A percentile compares a stretch with the other conserved stretches of the same genome.
phyloP scores from a whole-genome alignment of 2,113 vertebrate genomes.

The Dromiciops gliroides region DNA sequence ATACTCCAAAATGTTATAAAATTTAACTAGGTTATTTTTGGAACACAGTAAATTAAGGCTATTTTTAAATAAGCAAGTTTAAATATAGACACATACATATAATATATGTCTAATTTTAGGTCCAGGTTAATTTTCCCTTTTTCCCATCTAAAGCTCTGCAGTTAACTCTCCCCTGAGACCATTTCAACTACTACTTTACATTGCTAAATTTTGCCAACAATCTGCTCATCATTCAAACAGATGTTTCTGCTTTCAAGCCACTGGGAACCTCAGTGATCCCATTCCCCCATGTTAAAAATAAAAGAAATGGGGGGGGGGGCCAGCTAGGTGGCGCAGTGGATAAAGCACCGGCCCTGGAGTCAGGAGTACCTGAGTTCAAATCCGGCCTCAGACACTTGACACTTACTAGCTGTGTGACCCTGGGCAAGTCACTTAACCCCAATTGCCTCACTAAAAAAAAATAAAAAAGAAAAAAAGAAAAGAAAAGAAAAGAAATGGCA shows the following conservation, averaged over 20 bases:
- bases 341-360: too few relatives aligned
- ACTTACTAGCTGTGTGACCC: too few relatives aligned
- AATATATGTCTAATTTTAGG: constrained; percentile 54
- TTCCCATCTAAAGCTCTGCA: constrained; percentile 76
- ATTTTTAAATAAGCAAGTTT: constrained; percentile 46
- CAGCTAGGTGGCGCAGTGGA: too few relatives aligned
- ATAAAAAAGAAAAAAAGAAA: too few relatives aligned
- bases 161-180: constrained; percentile 75
- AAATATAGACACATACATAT: constrained; percentile 49
- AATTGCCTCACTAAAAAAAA: too few relatives aligned
- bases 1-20: constrained; percentile 11
- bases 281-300: constrained; percentile 69
- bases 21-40: constrained; percentile 60
- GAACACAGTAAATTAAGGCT: constrained; percentile 47
- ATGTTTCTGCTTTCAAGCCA: constrained; percentile 82
- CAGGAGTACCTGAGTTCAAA: too few relatives aligned
- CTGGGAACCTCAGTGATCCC: constrained; percentile 74
- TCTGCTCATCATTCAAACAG: constrained; percentile 80
- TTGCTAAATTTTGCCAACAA: constrained; percentile 83
- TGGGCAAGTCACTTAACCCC: too few relatives aligned
- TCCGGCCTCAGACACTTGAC: too few relatives aligned
- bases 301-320: constrained; percentile 85
- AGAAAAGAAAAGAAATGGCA: constrained; percentile 82
- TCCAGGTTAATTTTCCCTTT: constrained; percentile 63
- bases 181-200: constrained; percentile 80